These are phyloP conservation scores for Chascanopsetta lugubris DNA, from an alignment of 2,113 vertebrate genomes.

Conservation along the genomic window DNA sequence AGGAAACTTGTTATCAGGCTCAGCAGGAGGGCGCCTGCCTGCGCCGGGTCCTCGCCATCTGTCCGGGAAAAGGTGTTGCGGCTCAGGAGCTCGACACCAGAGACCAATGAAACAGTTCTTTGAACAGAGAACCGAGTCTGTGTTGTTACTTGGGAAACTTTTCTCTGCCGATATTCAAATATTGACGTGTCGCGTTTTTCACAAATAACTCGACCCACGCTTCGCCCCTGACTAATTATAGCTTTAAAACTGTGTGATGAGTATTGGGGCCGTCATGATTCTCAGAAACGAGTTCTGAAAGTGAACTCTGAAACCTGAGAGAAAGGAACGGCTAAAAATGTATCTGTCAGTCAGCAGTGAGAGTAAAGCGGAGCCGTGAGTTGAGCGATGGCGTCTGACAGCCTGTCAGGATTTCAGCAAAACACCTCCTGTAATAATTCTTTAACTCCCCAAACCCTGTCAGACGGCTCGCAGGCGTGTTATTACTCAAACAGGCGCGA, in stretches of 20 bases:
- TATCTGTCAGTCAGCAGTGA: conserved; percentile 49
- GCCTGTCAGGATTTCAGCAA: conserved; percentile 49
- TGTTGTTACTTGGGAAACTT: too few relatives aligned
- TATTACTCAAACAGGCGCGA: conserved; percentile 53
- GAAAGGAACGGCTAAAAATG: conserved; percentile 37
- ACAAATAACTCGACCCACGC: too few relatives aligned
- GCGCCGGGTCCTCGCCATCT: conserved; percentile 51
- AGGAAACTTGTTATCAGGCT: conserved; percentile 57
- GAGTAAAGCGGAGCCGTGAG: conserved; percentile 42
- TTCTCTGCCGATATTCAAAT: too few relatives aligned
- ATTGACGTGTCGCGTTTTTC: too few relatives aligned
- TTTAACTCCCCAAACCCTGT: conserved; percentile 48
- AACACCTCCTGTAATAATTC: conserved; percentile 51
- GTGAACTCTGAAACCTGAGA: conserved; percentile 40
- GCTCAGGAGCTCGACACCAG: conserved; percentile 12
- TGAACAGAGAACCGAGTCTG: too few relatives aligned
- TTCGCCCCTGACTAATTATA: too few relatives aligned
- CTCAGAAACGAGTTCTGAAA: conserved; percentile 31
- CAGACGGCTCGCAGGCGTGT: conserved; percentile 45
- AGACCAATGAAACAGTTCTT: background rate
- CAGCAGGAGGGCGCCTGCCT: conserved; percentile 38
- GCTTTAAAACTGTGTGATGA: too few relatives aligned
- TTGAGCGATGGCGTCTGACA: conserved; percentile 40
- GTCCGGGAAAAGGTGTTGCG: conserved; percentile 40
- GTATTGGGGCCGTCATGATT: background rate